A percentile compares a stretch with the other conserved stretches of the same genome.
Evolutionary conservation across 2,113 vertebrate genomes (phyloP).

Genomic region (Blennius ocellaris): DNA sequence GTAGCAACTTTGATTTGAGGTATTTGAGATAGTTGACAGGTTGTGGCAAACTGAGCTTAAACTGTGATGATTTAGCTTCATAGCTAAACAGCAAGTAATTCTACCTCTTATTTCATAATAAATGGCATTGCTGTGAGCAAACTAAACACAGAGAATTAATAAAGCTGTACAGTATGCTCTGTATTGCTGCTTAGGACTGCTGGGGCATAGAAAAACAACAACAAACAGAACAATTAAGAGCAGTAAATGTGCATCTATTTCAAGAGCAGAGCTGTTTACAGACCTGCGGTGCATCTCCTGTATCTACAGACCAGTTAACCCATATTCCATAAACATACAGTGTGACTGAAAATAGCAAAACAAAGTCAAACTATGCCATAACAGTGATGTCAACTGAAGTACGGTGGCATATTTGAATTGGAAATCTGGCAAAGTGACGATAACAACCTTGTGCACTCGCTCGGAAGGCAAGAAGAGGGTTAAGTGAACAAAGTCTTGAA

Average conservation of each 20-base stretch:
- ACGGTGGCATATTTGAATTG: constrained; percentile 68
- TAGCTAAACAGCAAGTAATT: not conserved
- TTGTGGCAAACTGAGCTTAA: too few species aligned
- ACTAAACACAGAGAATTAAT: not conserved
- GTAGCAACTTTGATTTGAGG: too few species aligned
- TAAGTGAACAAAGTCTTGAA: constrained; percentile 81
- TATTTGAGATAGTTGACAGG: too few species aligned
- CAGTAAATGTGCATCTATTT: constrained; percentile 51
- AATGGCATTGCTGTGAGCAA: not conserved
- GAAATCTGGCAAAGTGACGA: constrained; percentile 70
- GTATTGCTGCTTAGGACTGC: constrained; percentile 16
- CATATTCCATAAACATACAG: constrained; percentile 55
- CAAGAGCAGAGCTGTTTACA: constrained; percentile 59
- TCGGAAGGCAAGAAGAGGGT: constrained; percentile 69
- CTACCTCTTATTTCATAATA: not conserved
- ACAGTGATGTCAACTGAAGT: constrained; percentile 62
- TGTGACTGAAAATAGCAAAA: constrained; percentile 64
- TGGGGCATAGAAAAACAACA: constrained; percentile 6
- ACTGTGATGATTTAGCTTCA: too few species aligned
- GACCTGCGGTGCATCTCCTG: constrained; percentile 49
- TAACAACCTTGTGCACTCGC: constrained; percentile 62
- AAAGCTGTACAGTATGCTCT: not conserved
- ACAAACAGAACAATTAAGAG: constrained; percentile 40
- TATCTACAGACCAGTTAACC: constrained; percentile 72
- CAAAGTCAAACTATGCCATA: constrained; percentile 76